A percentile compares a stretch with the other conserved stretches of the same genome.
Evolutionary conservation across 2,113 vertebrate genomes (phyloP).

Genomic region (Emydura subglobosa): DNA sequence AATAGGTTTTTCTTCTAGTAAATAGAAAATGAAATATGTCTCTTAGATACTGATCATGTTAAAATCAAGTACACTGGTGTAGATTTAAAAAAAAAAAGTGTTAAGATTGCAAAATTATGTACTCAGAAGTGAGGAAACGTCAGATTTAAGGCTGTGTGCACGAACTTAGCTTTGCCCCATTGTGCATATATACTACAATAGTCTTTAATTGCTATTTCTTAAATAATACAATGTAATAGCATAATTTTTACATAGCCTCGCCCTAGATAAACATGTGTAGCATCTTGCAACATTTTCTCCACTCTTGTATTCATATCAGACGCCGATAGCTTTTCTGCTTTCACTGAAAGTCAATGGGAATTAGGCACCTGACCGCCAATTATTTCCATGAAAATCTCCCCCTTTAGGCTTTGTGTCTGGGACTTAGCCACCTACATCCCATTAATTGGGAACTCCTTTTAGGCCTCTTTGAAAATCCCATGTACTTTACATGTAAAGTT

Average conservation of each 20-base stretch:
- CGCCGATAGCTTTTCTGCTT: background rate
- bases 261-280: background rate
- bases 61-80: background rate
- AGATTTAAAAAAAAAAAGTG: background rate
- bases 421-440: background rate
- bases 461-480: background rate
- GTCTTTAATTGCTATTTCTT: background rate
- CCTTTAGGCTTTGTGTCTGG: background rate
- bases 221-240: background rate
- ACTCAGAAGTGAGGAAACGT: background rate
- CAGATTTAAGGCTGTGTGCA: background rate
- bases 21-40: conserved; percentile 19
- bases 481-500: accelerated
- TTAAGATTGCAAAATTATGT: background rate
- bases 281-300: background rate
- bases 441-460: background rate
- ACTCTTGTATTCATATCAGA: background rate
- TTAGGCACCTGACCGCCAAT: background rate
- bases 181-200: accelerated
- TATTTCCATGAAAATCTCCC: background rate
- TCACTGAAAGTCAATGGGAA: accelerated
- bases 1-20: conserved; percentile 1
- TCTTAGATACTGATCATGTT: background rate
- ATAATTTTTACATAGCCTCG: background rate
- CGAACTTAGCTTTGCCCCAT: no score